phyloP scores from a whole-genome alignment of 2,113 vertebrate species.

The Sinocyclocheilus anshuiensis region DNA sequence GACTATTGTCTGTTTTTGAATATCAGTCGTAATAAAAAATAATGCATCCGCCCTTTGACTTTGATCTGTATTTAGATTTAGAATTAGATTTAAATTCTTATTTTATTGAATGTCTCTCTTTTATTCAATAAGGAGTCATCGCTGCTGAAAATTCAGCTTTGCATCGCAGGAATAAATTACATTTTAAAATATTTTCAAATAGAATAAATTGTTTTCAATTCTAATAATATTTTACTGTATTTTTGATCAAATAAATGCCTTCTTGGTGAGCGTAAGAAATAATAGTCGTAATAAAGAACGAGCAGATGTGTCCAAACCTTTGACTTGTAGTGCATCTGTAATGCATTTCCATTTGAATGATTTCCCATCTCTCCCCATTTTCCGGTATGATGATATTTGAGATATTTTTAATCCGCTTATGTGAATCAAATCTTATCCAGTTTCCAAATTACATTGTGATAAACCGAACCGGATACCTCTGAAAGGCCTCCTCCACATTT shows the following conservation, averaged over 20 bases:
- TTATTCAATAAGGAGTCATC: neutral
- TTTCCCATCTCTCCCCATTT: neutral
- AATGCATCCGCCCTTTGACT: neutral
- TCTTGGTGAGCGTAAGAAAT: neutral
- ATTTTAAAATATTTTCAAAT: neutral
- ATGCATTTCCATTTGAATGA: neutral
- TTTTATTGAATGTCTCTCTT: neutral
- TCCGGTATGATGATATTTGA: neutral
- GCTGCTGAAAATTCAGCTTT: neutral
- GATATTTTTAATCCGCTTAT: neutral
- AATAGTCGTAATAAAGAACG: neutral
- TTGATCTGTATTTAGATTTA: neutral
- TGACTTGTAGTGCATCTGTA: neutral
- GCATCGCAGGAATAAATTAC: neutral
- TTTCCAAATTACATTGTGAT: slow-evolving; percentile 13
- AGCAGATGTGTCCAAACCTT: neutral
- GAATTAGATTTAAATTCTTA: neutral
- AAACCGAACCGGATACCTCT: neutral
- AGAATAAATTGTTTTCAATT: neutral
- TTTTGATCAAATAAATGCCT: neutral
- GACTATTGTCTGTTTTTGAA: neutral
- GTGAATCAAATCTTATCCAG: neutral
- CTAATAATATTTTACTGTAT: neutral
- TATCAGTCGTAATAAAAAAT: neutral
- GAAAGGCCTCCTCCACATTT: neutral